Base-by-base conservation (phyloP, 35 echinoderm and acorn worm species). In the Chiridota heheva region DNA sequence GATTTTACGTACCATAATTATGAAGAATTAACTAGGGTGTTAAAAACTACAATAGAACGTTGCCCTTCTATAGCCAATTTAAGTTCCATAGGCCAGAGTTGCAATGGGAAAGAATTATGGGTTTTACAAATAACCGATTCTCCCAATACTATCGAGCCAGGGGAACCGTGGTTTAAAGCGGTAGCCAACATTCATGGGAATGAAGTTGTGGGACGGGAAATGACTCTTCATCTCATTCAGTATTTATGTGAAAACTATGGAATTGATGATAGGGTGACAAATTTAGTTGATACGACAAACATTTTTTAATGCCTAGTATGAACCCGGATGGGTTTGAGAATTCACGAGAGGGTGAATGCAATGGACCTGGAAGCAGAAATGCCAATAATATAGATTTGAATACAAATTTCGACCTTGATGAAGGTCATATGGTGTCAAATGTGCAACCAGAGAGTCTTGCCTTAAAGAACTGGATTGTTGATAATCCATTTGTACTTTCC, bases 111-210 rank as follows among this genome's bases (percentile, higher is more conserved):
- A 59, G 94, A 97, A 31, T 27, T 97, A 44, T 97, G 88, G 89
- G 88, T 81, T 36, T 36, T 97, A 38, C 88, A 97, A 39, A 88
- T 97, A n/a, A 81, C 94, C 42, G 94, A 97, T 35, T 82, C 79
- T 2, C 94, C 93, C 7, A 58, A 69, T 2, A 46, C 57, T 41
- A 37, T 88, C 5, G 94, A 97, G 66, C 80, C 63, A 73, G 94
- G 87, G 20, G 94, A 97, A 42, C 94, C 94, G 8, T 91, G 80
- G 88, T 91, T 97, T 42, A 97, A 97, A 76, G 88, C 88, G 71
- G 94, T 97, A 49, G 94, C 88, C 5, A 97, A 97, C 60, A 97
- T 97, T 88, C 94, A 97, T 48, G 94, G 94, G 44, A 91, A 97
- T 55, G 94, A 97, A 40, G 89, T 76, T 2, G 73, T 97, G 17